Percentiles rank a stretch among this genome's conserved stretches.
Conservation (phyloP, 2,797 vertebrate species). For the Intellagama lesueurii region DNA sequence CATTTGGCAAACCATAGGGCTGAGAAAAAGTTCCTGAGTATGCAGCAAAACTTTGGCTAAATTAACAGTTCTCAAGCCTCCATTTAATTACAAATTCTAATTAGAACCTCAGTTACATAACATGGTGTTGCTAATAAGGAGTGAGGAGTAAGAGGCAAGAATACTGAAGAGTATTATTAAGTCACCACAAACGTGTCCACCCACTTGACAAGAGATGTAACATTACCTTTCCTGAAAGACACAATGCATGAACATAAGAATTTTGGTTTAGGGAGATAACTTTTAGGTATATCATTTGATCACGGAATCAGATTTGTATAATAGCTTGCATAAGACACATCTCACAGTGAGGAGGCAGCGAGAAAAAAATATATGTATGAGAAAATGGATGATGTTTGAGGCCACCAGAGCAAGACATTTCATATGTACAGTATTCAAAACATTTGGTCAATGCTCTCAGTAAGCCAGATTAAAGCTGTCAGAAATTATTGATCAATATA, state of each 20-base stretch:
- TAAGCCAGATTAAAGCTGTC: background rate
- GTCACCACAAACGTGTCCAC: background rate
- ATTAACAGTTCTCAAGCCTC: background rate
- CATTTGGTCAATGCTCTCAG: background rate
- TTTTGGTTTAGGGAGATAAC: background rate
- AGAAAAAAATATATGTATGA: background rate
- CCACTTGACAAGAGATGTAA: background rate
- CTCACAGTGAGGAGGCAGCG: background rate
- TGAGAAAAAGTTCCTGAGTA: background rate
- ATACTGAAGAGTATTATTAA: background rate
- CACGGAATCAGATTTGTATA: background rate
- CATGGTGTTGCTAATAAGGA: background rate
- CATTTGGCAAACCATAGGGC: background rate
- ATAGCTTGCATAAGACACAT: background rate
- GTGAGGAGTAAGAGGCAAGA: background rate
- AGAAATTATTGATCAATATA: background rate
- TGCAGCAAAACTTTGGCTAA: background rate
- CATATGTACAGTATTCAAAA: background rate
- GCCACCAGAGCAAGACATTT: background rate
- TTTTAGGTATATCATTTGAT: conserved; percentile 6
- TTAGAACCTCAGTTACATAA: conserved; percentile 4
- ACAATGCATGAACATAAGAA: background rate
- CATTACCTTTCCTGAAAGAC: background rate
- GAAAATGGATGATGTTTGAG: background rate
- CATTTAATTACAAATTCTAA: conserved; percentile 12